Base-by-base conservation (phyloP, 2,888 invertebrate species). In the Chrysomela aeneicollis region DNA sequence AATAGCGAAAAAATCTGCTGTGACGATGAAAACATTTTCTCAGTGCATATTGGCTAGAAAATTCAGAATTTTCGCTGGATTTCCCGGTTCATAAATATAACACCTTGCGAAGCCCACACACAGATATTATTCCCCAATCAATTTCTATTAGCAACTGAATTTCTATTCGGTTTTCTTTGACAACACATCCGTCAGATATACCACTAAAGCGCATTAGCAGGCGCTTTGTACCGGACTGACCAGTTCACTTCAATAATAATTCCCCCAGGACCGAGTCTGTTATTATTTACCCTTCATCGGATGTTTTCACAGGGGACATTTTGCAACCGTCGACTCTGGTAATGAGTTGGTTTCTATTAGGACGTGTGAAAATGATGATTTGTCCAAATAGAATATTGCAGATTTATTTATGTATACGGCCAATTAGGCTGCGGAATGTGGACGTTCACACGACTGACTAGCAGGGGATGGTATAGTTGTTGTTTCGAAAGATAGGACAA, bases 271-370 rank as follows among this genome's bases (percentile, higher is more conserved):
- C 58, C 49, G 59, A 18, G 61, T 52, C 47, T 61, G 60, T 61
- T 64, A 64, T 65, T 73, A 71, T 73, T 72, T 74, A 74, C 75
- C 76, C 75, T 74, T 74, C 74, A 73, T 70, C 64, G 73, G 71
- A 75, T 76, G 75, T 77, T 77, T 76, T 75, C 70, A 74, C 72
- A 76, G 67, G 73, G 77, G 77, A 70, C 72, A 75, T 75, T n/a
- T 76, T 73, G 70, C 72, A 76, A 76, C 77, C 75, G 77, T 70
- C 75, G 70, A 73, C 73, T 71, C 69, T 67, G 68, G 76, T 77
- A 77, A 77, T 77, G 76, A 77, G 76, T 72, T 64, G 52, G 22
- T 46, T 35, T 58, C 35, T 59, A 70, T 76, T 15, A 3, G 42
- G 15, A 42, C 42, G 42, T 42, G 42, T 42, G 42, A 42, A 15